phyloP scores from a whole-genome alignment of 2,888 invertebrate genomes.

The Ochropleura leucogaster region DNA sequence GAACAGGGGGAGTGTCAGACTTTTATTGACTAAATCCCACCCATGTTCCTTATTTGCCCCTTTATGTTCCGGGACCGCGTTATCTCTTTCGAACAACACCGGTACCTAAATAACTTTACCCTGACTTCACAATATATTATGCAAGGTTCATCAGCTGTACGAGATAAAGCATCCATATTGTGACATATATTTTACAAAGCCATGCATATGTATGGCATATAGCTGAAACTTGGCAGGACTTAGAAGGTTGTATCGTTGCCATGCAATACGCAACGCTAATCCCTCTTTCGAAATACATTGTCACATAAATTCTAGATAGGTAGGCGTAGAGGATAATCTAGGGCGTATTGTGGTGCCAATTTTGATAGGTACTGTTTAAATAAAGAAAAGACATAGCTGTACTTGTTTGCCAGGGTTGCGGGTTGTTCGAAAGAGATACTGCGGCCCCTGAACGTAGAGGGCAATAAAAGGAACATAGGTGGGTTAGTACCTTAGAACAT shows the following conservation, averaged over 20 bases:
- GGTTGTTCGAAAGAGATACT: too few species aligned
- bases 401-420: too few species aligned
- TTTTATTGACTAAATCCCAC: too few species aligned
- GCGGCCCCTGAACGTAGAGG: too few species aligned
- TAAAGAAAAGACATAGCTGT: neutral
- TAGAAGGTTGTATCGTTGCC: slow-evolving; percentile 34
- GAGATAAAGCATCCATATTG: neutral
- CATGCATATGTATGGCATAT: slow-evolving; percentile 52
- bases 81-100: neutral
- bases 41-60: too few species aligned
- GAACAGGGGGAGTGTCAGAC: too few species aligned
- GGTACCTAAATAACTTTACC: neutral
- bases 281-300: slow-evolving; percentile 25
- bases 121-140: neutral
- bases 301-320: slow-evolving; percentile 30
- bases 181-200: slow-evolving; percentile 32
- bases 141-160: slow-evolving; percentile 2
- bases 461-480: too few species aligned
- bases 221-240: slow-evolving; percentile 49
- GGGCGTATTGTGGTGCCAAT: neutral
- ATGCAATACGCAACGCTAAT: slow-evolving; percentile 38
- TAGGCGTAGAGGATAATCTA: slow-evolving; percentile 20
- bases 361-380: slow-evolving; percentile 9
- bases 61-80: too few species aligned
- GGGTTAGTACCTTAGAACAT: too few species aligned